phyloP scores from a whole-genome alignment of 1,140 invertebrate genomes.

The Tetramorium simillimum region DNA sequence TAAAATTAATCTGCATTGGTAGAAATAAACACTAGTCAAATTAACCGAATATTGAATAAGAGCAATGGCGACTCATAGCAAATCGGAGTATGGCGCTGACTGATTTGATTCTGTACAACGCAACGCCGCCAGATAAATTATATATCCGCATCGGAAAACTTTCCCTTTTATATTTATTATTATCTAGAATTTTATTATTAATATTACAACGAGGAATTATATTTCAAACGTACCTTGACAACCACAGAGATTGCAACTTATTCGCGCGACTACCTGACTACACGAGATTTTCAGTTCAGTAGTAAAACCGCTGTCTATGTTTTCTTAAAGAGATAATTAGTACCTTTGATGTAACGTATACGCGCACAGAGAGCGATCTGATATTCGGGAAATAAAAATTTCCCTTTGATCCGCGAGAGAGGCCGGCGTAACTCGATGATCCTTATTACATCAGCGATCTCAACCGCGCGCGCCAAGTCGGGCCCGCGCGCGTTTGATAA shows the following conservation, averaged over 20 bases:
- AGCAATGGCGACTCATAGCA: no score
- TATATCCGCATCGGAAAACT: neutral
- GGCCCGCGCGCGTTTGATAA: slow-evolving; percentile 9
- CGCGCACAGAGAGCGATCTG: no score
- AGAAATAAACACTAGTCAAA: no score
- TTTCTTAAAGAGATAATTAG: slow-evolving; percentile 13
- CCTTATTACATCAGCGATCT: slow-evolving; percentile 19
- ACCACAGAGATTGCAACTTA: neutral
- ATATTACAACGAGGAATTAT: neutral
- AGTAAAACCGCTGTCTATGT: neutral
- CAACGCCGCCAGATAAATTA: neutral
- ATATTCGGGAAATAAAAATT: slow-evolving; percentile 26
- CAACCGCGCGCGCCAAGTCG: slow-evolving; percentile 8
- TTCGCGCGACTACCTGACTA: neutral
- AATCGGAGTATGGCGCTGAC: no score
- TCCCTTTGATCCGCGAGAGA: slow-evolving; percentile 25
- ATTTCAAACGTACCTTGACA: neutral
- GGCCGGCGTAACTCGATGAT: neutral
- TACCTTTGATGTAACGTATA: neutral
- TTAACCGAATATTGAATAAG: no score
- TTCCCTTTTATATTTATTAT: neutral
- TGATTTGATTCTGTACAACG: neutral
- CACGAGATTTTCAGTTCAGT: neutral
- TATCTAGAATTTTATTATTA: neutral
- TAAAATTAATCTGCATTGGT: no score